Evolutionary conservation across 2,797 vertebrate species (phyloP).

Genomic region (Chelidonichthys spinosus): DNA sequence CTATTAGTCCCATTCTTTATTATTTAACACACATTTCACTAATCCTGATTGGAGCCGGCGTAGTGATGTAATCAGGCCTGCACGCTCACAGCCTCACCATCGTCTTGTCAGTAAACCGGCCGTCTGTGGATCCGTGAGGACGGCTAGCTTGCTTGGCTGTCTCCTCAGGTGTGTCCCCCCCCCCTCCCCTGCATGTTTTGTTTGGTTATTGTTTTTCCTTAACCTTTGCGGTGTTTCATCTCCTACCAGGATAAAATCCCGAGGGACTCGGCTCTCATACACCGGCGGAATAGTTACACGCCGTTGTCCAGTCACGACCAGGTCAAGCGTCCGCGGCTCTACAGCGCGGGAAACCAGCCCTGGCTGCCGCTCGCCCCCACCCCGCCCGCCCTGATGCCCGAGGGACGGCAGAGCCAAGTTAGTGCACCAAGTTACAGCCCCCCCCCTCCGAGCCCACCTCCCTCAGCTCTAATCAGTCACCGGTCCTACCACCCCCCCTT

Average conservation of each 20-base stretch:
- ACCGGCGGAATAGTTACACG: slow-evolving; percentile 96
- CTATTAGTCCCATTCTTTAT: background rate
- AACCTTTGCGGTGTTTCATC: slow-evolving; percentile 78
- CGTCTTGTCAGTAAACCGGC: background rate
- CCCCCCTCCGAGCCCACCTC: background rate
- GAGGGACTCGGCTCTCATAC: slow-evolving; percentile 87
- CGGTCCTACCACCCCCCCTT: slow-evolving; percentile 53
- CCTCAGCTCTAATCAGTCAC: slow-evolving; percentile 48
- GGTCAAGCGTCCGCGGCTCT: slow-evolving; percentile 92
- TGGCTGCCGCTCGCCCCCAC: slow-evolving; percentile 87
- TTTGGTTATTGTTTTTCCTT: slow-evolving; percentile 70
- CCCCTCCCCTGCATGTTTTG: slow-evolving; percentile 9
- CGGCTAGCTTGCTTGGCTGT: slow-evolving; percentile 24
- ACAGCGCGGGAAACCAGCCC: slow-evolving; percentile 94
- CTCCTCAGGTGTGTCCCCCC: slow-evolving; percentile 36
- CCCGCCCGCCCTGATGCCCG: slow-evolving; percentile 86
- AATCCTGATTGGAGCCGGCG: slow-evolving; percentile 6
- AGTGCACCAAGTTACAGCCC: slow-evolving; percentile 80
- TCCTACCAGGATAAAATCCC: slow-evolving; percentile 86
- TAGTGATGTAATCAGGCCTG: slow-evolving; percentile 18
- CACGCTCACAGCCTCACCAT: background rate
- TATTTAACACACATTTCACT: background rate
- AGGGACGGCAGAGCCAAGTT: slow-evolving; percentile 90
- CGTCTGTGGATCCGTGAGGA: slow-evolving; percentile 20
- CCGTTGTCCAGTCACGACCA: slow-evolving; percentile 93